Evolutionary conservation across 2,888 invertebrate species (phyloP).

Genomic region (Rosalia funebris): DNA sequence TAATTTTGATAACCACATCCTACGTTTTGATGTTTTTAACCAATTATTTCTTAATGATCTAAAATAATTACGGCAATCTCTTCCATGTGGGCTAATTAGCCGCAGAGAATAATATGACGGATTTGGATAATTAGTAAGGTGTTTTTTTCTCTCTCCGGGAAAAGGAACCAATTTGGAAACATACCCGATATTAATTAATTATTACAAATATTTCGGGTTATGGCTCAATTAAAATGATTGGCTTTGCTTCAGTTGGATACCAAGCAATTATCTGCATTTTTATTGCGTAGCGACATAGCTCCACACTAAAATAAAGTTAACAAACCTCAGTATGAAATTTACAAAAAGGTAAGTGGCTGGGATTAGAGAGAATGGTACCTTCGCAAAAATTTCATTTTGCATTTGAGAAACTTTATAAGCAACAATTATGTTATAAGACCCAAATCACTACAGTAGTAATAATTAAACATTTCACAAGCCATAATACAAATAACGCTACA

Average conservation of each 20-base stretch:
- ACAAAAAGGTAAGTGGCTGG: too few species aligned
- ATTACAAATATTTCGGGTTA: not conserved
- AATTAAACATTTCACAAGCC: too few species aligned
- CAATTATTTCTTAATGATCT: slow-evolving; percentile 50
- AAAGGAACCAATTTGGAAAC: slow-evolving; percentile 38
- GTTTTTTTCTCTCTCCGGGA: slow-evolving; percentile 30
- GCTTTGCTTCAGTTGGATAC: not conserved
- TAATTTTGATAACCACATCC: slow-evolving; percentile 45
- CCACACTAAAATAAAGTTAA: too few species aligned
- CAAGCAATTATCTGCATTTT: not conserved
- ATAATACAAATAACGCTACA: too few species aligned
- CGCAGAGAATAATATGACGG: slow-evolving; percentile 38
- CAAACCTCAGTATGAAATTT: too few species aligned
- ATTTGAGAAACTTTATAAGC: too few species aligned
- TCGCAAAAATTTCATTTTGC: too few species aligned
- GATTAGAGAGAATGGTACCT: too few species aligned
- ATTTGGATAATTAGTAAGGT: slow-evolving; percentile 41
- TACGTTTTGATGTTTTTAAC: slow-evolving; percentile 44
- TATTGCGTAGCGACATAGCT: not conserved
- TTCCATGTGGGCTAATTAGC: slow-evolving; percentile 44
- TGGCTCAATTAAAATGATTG: not conserved
- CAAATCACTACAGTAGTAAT: too few species aligned
- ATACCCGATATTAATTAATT: slow-evolving; percentile 15
- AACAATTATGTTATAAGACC: too few species aligned
- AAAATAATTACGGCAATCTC: slow-evolving; percentile 47